Evolutionary conservation across 2,888 invertebrate genomes (phyloP).

Genomic region (Anoncus sp.): DNA sequence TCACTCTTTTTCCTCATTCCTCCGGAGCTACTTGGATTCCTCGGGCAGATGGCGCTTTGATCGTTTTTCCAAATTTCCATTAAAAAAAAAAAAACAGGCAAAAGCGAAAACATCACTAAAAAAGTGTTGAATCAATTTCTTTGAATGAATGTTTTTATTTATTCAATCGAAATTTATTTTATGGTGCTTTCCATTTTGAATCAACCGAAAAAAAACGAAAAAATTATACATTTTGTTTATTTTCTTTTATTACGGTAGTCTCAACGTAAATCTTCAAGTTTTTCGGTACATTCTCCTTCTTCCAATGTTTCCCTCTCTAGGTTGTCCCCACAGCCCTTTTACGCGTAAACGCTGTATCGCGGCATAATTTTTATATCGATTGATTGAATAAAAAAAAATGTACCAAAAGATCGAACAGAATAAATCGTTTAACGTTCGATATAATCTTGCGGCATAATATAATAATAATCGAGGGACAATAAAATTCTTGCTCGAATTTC

Average conservation of each 20-base stretch:
- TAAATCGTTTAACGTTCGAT: background rate
- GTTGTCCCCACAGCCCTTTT: too few species aligned
- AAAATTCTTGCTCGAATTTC: slow-evolving; percentile 23
- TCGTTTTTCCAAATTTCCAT: slow-evolving; percentile 4
- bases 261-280: too few species aligned
- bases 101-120: background rate
- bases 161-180: background rate
- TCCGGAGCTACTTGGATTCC: too few species aligned
- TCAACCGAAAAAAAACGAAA: too few species aligned
- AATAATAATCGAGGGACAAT: slow-evolving; percentile 9
- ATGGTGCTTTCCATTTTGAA: too few species aligned
- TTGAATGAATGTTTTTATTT: background rate
- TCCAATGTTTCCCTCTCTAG: too few species aligned
- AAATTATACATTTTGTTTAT: too few species aligned
- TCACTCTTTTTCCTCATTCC: slow-evolving; percentile 30
- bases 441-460: background rate
- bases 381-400: background rate
- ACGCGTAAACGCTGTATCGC: too few species aligned
- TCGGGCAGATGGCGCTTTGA: slow-evolving; percentile 42
- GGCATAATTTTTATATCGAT: background rate
- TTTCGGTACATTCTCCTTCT: too few species aligned
- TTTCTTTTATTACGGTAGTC: too few species aligned
- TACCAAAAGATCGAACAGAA: background rate
- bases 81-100: background rate
- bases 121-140: background rate